These are phyloP conservation scores for Bubo blakistoni DNA, from an alignment of 2,113 vertebrate genomes.

Conservation along the genomic window DNA sequence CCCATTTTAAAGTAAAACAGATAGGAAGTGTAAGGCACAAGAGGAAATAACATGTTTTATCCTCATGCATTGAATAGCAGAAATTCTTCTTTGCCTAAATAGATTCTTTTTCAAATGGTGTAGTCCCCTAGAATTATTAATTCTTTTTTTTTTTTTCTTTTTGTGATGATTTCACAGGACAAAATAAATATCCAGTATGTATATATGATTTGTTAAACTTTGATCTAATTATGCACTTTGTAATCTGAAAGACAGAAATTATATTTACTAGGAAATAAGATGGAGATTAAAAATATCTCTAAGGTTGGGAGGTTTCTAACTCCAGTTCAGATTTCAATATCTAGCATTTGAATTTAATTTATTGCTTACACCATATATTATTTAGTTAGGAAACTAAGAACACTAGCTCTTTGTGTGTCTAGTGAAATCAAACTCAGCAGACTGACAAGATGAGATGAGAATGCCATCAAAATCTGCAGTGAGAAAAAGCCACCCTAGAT, in stretches of 20 bases:
- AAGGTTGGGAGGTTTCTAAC: background rate
- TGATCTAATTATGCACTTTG: background rate
- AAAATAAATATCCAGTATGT: background rate
- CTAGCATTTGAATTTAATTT: background rate
- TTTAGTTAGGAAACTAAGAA: background rate
- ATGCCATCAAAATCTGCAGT: background rate
- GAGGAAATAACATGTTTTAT: background rate
- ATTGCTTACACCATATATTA: background rate
- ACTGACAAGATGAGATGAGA: background rate
- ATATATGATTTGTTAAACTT: background rate
- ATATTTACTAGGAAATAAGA: background rate
- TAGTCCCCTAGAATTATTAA: background rate
- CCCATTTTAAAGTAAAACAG: background rate
- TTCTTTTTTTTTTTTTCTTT: background rate
- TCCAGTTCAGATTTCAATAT: background rate
- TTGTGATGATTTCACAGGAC: background rate
- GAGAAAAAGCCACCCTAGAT: background rate
- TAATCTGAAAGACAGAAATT: background rate
- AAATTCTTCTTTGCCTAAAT: background rate
- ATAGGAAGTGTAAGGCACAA: background rate
- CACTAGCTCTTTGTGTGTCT: background rate
- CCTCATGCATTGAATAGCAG: background rate
- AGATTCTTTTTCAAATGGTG: background rate
- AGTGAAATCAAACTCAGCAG: background rate
- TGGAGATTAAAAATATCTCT: background rate